Conservation (phyloP, 2,888 invertebrate species). For the Rotaria magnacalcarata region DNA sequence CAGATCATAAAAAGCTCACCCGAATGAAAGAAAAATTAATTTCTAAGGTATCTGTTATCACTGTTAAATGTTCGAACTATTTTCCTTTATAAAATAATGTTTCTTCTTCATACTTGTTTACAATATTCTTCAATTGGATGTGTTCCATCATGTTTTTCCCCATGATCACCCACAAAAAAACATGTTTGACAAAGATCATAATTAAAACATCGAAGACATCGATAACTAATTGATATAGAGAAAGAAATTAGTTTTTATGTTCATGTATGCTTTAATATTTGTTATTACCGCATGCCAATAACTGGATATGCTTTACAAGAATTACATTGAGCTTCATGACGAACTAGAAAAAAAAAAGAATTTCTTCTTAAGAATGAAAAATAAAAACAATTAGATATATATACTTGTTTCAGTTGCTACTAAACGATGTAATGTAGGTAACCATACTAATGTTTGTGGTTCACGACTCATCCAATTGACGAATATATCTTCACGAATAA, state of each 20-base stretch:
- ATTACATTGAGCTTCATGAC: conserved; percentile 66
- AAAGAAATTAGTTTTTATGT: neutral
- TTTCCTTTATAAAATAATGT: no score
- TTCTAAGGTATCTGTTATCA: no score
- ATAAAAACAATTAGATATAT: conserved; percentile 55
- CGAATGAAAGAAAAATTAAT: no score
- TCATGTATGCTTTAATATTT: neutral
- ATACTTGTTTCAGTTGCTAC: conserved; percentile 63
- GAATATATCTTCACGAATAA: conserved; percentile 62
- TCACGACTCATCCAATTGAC: conserved; percentile 69
- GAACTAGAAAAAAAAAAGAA: conserved; percentile 50
- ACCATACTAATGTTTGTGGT: conserved; percentile 67
- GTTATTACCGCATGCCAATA: conserved; percentile 58
- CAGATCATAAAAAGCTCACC: no score
- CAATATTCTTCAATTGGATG: conserved; percentile 69
- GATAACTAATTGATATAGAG: conserved; percentile 61
- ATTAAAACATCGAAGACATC: conserved; percentile 67
- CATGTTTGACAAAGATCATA: conserved; percentile 70
- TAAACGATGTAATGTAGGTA: conserved; percentile 67
- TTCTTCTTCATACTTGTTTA: conserved; percentile 52
- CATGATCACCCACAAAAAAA: conserved; percentile 66
- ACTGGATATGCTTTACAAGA: conserved; percentile 65
- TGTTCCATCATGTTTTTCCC: conserved; percentile 66
- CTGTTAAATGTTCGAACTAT: no score
- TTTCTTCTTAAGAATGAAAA: conserved; percentile 48